Evolutionary conservation across 2,113 vertebrate species (phyloP).

Genomic region (Clinocottus analis): DNA sequence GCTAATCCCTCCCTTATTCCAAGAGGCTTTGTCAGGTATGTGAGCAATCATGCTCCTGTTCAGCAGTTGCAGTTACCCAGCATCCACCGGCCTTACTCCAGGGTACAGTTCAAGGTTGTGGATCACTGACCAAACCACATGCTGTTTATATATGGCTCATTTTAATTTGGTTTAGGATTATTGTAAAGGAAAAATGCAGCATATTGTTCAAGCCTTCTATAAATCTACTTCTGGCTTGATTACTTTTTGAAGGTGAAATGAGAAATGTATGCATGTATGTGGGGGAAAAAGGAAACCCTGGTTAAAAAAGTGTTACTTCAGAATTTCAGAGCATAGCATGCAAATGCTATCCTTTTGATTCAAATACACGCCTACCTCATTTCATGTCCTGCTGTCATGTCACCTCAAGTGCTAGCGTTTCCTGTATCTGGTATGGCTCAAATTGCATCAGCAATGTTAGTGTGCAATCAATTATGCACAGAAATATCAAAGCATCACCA

Average conservation of each 20-base stretch:
- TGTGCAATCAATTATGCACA: constrained; percentile 31
- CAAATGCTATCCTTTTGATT: constrained; percentile 55
- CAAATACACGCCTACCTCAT: constrained; percentile 56
- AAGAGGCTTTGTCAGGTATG: constrained; percentile 79
- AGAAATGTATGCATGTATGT: neutral
- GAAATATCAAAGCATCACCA: constrained; percentile 22
- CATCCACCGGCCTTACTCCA: constrained; percentile 44
- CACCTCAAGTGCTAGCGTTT: constrained; percentile 78
- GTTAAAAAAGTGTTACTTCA: constrained; percentile 56
- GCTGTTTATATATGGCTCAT: constrained; percentile 26
- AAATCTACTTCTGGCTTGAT: neutral
- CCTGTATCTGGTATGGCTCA: constrained; percentile 68
- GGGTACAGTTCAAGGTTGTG: constrained; percentile 54
- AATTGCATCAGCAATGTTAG: constrained; percentile 37
- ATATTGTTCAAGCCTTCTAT: neutral
- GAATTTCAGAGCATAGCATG: constrained; percentile 55
- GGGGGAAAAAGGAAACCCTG: constrained; percentile 10
- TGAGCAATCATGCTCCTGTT: constrained; percentile 71
- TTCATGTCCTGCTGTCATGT: constrained; percentile 65
- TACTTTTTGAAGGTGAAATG: neutral
- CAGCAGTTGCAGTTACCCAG: constrained; percentile 51
- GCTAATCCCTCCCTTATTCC: constrained; percentile 76
- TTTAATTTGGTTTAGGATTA: constrained; percentile 9
- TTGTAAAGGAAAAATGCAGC: neutral
- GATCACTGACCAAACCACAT: constrained; percentile 20